A percentile compares a stretch with the other conserved stretches of the same genome.
phyloP scores from a whole-genome alignment of 2,797 vertebrate genomes.

The Myripristis murdjan region DNA sequence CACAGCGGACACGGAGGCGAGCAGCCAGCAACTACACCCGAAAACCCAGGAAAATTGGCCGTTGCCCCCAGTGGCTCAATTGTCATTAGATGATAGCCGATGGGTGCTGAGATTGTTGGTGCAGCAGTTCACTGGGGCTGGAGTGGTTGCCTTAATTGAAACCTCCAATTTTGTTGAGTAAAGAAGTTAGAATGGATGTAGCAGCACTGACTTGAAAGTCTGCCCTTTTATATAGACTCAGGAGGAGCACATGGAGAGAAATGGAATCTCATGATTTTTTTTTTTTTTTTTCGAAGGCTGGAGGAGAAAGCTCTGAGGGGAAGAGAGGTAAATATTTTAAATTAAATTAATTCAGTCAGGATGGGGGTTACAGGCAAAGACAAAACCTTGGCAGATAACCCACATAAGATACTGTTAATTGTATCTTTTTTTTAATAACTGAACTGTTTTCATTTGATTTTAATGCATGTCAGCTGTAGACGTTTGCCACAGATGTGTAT shows the following conservation, averaged over 20 bases:
- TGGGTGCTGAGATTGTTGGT: no score
- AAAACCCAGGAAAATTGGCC: no score
- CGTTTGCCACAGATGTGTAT: not conserved
- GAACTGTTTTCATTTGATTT: not conserved
- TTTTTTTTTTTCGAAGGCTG: slow-evolving; percentile 19
- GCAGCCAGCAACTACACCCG: no score
- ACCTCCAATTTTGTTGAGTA: slow-evolving; percentile 49
- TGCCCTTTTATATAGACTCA: slow-evolving; percentile 44
- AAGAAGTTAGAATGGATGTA: slow-evolving; percentile 36
- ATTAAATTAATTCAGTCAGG: slow-evolving; percentile 1
- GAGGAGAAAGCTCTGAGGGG: not conserved
- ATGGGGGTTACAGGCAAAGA: not conserved
- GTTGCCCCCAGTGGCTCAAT: no score
- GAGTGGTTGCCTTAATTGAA: slow-evolving; percentile 48
- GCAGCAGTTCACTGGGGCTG: slow-evolving; percentile 20
- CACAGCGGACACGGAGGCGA: no score
- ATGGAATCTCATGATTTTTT: slow-evolving; percentile 17
- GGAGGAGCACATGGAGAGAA: slow-evolving; percentile 11
- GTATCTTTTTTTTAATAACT: no score
- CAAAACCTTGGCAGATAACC: no score
- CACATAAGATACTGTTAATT: no score
- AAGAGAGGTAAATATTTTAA: slow-evolving; percentile 20
- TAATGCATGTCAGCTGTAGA: not conserved
- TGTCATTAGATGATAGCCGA: no score
- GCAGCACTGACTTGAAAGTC: slow-evolving; percentile 30